Conservation (phyloP, 2,113 vertebrate species). For the Eolophus roseicapilla region DNA sequence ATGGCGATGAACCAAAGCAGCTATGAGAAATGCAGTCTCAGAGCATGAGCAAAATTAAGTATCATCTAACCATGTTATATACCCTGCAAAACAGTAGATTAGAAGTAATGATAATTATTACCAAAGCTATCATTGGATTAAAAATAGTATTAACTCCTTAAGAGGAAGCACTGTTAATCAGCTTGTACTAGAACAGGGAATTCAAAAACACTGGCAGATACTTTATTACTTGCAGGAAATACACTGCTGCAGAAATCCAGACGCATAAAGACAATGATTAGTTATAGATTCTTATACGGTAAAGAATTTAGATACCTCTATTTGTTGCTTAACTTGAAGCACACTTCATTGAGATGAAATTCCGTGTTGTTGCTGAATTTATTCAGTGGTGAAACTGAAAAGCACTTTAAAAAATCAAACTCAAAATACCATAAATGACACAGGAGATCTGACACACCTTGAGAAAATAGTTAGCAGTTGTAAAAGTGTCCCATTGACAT, state of each 20-base stretch:
- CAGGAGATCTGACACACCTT: neutral
- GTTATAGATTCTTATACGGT: neutral
- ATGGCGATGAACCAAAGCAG: neutral
- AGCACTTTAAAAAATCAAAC: neutral
- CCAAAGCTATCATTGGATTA: neutral
- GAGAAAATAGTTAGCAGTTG: neutral
- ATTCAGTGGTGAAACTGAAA: neutral
- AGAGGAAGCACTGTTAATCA: neutral
- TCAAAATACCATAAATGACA: neutral
- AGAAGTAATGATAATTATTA: slow-evolving; percentile 16
- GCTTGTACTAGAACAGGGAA: neutral
- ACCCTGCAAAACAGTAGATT: neutral
- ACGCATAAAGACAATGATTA: neutral
- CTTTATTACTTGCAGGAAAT: neutral
- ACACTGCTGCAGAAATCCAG: neutral
- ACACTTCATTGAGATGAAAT: neutral
- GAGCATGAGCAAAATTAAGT: neutral
- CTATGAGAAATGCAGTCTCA: neutral
- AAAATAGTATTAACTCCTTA: slow-evolving; percentile 17
- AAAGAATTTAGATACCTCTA: neutral
- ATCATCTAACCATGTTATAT: neutral
- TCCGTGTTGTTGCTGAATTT: neutral
- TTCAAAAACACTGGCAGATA: neutral
- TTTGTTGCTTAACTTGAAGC: neutral
- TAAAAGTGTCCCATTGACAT: neutral